Conservation (phyloP, 2,113 vertebrate species). For the Trochalopteron elliotii region DNA sequence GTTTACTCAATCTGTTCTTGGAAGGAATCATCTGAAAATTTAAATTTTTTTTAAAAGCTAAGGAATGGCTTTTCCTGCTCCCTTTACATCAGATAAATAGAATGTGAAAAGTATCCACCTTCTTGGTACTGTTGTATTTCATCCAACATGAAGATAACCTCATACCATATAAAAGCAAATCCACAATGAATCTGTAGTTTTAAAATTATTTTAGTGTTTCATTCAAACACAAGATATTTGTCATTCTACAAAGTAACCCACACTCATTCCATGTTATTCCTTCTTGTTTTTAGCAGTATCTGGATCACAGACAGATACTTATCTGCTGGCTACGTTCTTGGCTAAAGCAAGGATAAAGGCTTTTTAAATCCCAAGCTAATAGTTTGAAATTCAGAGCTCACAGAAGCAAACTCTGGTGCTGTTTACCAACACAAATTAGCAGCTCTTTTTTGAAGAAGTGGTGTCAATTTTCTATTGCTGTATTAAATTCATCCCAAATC, state of each 20-base stretch:
- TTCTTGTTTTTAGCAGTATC: neutral
- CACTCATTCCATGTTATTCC: neutral
- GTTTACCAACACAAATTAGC: neutral
- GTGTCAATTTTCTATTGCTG: neutral
- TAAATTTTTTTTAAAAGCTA: rapidly evolving
- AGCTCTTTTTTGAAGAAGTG: neutral
- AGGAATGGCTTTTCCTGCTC: neutral
- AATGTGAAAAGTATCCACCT: neutral
- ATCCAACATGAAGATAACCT: neutral
- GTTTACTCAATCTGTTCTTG: neutral
- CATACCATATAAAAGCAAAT: neutral
- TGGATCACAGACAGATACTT: neutral
- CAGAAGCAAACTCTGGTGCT: neutral
- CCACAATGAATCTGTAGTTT: neutral
- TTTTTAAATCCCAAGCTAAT: neutral
- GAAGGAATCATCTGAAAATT: neutral
- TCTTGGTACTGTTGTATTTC: neutral
- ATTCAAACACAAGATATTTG: neutral
- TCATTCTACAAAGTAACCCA: neutral
- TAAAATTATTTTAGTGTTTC: neutral
- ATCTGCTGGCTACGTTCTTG: neutral
- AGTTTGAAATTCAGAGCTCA: neutral
- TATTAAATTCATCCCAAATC: neutral
- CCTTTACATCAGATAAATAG: neutral
- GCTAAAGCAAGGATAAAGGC: neutral